phyloP scores from a whole-genome alignment of 2,113 vertebrate genomes.

The Pogona vitticeps region DNA sequence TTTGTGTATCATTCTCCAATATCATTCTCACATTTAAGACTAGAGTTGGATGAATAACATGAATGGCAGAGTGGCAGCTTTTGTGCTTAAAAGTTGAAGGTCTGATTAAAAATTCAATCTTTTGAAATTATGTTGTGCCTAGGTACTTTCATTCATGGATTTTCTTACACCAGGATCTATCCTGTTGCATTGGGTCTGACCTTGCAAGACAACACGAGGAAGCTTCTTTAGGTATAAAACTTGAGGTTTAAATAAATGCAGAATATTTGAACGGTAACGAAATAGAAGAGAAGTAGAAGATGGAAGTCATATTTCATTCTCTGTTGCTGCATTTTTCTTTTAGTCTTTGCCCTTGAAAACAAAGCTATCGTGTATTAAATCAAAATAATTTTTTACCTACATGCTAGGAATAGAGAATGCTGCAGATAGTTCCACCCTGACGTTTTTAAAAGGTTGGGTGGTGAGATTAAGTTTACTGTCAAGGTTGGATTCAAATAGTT shows the following conservation, averaged over 20 bases:
- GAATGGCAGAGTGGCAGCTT: neutral
- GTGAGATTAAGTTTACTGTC: slow-evolving; percentile 70
- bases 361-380: slow-evolving; percentile 77
- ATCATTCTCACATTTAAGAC: neutral
- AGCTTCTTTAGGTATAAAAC: slow-evolving; percentile 48
- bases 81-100: slow-evolving; percentile 1
- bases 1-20: neutral
- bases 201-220: slow-evolving; percentile 62
- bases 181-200: slow-evolving; percentile 56
- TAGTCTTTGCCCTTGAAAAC: slow-evolving; percentile 76
- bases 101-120: neutral
- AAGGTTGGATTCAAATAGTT: slow-evolving; percentile 70
- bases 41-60: neutral
- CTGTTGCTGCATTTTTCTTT: slow-evolving; percentile 70
- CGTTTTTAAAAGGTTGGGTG: slow-evolving; percentile 57
- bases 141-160: slow-evolving; percentile 13
- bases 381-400: slow-evolving; percentile 67
- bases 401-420: slow-evolving; percentile 72
- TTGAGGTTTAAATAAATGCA: slow-evolving; percentile 66
- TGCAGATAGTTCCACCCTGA: slow-evolving; percentile 50
- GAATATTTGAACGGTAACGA: slow-evolving; percentile 73
- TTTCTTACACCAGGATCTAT: slow-evolving; percentile 16
- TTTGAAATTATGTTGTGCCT: neutral
- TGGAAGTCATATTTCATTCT: slow-evolving; percentile 77
- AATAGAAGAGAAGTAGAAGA: slow-evolving; percentile 73